Evolutionary conservation across 2,797 vertebrate genomes (phyloP), one percentile per base, ranked within the genome.

Genomic region (Sebastes aleutianus): DNA sequence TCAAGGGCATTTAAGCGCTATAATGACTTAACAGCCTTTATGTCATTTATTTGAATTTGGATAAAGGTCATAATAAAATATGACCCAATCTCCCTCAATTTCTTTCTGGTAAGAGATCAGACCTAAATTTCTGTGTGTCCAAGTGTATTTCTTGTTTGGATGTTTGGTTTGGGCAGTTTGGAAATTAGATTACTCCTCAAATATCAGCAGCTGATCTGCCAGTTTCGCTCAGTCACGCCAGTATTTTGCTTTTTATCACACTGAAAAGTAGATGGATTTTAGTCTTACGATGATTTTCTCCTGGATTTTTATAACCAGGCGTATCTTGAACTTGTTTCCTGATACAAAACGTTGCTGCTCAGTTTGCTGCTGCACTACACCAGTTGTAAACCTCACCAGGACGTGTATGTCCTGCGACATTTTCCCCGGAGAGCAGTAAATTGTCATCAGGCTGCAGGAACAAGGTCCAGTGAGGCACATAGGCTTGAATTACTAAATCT

Each of bases 381-480:
- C 6, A 16, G 43, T 20, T 50, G 31, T 32, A 34, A 85, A 65
- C 6, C 69, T 26, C 69, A 64, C 5, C 9, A 16, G 27, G 8
- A 18, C 12, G 56, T 53, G 53, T 57, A 56, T 43, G 32, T 9
- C 66, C 69, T 80, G 83, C 24, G 34, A 65, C 43, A 70, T 65
- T 89, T 73, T 59, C 81, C 36, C 78, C 29, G 1, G 63, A 70
- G 14, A 61, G 67, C 47, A 43, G 56, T 26, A 50, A 69, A 75
- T 36, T 74, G 71, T 39, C 62, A 43, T 61, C 54, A 50, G 36
- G 76, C 78, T 74, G 64, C 74, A 76, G 69, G 29, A 83, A 77
- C 71, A 72, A 58, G 54, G 34, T 65, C 58, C 61, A 78, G 34
- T 36, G 65, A 78, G 56, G 71, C 56, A 56, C 56, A 13, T 62